Percentiles rank a stretch among this genome's conserved stretches.
These are phyloP conservation scores for Coregonus ussuriensis DNA, from an alignment of 2,797 vertebrate species.

Conservation along the genomic window DNA sequence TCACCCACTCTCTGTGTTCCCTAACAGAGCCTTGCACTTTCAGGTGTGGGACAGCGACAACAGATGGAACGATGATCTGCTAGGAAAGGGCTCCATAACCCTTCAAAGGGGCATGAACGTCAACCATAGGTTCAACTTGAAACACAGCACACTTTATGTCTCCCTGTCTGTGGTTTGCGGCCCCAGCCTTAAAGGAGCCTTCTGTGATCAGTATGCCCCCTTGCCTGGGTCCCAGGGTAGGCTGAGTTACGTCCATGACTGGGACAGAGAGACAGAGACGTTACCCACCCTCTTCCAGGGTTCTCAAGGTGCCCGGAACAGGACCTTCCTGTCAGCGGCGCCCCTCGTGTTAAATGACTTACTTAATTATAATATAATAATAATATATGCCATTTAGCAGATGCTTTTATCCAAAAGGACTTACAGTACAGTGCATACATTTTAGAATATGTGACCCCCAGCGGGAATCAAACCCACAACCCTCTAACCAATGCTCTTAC, in stretches of 20 bases:
- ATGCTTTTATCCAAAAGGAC: neutral
- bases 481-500: neutral
- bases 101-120: neutral
- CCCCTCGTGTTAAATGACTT: neutral
- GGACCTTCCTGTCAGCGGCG: neutral
- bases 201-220: constrained; percentile 63
- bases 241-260: constrained; percentile 4
- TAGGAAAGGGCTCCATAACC: constrained; percentile 44
- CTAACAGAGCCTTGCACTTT: constrained; percentile 49
- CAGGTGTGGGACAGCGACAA: constrained; percentile 75
- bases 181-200: constrained; percentile 57
- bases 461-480: neutral
- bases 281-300: constrained; percentile 6
- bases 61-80: constrained; percentile 64
- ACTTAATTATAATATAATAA: neutral
- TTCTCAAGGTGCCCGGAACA: neutral
- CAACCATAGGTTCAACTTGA: neutral
- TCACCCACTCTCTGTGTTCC: neutral
- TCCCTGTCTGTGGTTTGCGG: constrained; percentile 48
- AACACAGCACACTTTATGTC: constrained; percentile 42
- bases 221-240: constrained; percentile 15
- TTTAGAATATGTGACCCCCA: neutral
- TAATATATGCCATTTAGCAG: neutral
- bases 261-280: neutral
- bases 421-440: neutral